phyloP scores from a whole-genome alignment of 2,888 invertebrate species.

The Horisme vitalbata region DNA sequence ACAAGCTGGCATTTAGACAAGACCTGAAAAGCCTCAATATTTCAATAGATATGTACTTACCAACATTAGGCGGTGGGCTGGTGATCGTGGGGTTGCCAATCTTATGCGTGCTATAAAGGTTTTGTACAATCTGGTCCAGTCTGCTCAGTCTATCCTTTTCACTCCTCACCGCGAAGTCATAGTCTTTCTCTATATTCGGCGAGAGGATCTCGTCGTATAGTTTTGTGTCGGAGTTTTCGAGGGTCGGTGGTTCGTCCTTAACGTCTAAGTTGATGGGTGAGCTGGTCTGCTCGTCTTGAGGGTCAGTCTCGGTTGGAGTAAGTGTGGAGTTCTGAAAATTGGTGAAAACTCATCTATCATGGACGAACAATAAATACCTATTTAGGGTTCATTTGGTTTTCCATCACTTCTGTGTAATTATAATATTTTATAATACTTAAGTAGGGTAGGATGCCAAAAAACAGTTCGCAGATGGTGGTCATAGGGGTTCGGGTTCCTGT shows the following conservation, averaged over 20 bases:
- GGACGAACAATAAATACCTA: too few species aligned
- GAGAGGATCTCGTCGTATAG: constrained; percentile 48
- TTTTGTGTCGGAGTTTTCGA: constrained; percentile 52
- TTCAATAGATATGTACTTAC: constrained; percentile 26
- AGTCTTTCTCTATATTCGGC: constrained; percentile 44
- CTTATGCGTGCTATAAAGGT: constrained; percentile 71
- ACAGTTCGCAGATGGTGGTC: too few species aligned
- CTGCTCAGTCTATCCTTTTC: constrained; percentile 73
- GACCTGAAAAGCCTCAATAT: too few species aligned
- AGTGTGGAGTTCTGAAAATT: constrained; percentile 61
- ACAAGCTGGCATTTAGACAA: too few species aligned
- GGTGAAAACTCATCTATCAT: too few species aligned
- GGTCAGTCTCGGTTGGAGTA: constrained; percentile 56
- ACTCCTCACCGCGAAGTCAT: constrained; percentile 45
- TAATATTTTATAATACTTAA: too few species aligned
- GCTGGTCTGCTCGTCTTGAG: constrained; percentile 39
- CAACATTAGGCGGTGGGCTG: constrained; percentile 46
- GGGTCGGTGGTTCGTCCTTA: constrained; percentile 47
- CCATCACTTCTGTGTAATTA: too few species aligned
- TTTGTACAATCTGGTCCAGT: constrained; percentile 74
- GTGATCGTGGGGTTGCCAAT: constrained; percentile 56
- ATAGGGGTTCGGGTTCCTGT: too few species aligned
- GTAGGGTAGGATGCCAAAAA: too few species aligned
- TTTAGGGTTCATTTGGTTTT: too few species aligned
- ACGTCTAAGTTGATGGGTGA: constrained; percentile 55